A percentile compares a stretch with the other conserved stretches of the same genome.
Conservation (phyloP, 2,888 invertebrate genomes). For the Caenorhabditis imperialis region DNA sequence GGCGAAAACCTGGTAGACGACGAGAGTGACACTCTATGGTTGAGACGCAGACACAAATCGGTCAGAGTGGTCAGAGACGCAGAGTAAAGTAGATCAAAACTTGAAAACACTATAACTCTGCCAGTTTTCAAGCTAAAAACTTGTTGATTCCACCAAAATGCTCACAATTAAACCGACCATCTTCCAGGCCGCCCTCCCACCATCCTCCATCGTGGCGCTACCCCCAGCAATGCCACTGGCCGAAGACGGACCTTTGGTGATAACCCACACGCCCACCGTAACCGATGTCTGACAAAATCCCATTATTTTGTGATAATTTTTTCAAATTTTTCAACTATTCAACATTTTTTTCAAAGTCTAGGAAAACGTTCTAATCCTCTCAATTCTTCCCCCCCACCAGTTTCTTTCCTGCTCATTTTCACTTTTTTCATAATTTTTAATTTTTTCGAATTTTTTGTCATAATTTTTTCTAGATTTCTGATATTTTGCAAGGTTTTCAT, state of each 20-base stretch:
- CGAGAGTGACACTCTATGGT: no score
- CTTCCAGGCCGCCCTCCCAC: slow-evolving; percentile 62
- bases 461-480: not conserved
- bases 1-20: no score
- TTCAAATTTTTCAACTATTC: not conserved
- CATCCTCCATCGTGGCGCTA: slow-evolving; percentile 63
- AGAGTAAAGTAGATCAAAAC: no score
- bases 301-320: not conserved
- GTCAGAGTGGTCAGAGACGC: no score
- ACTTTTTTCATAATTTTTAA: slow-evolving; percentile 36
- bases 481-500: no score
- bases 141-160: no score
- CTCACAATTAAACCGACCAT: not conserved
- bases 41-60: no score
- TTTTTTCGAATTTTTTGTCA: slow-evolving; percentile 3
- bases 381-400: slow-evolving; percentile 16
- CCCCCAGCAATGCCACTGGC: slow-evolving; percentile 64
- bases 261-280: slow-evolving; percentile 66
- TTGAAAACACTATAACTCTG: no score
- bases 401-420: slow-evolving; percentile 57
- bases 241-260: slow-evolving; percentile 67
- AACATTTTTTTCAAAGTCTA: no score
- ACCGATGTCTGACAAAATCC: slow-evolving; percentile 63
- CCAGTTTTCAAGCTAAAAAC: no score
- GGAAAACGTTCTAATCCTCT: no score